Evolutionary conservation across 2,113 vertebrate genomes (phyloP).

Genomic region (Ardeotis arabs): DNA sequence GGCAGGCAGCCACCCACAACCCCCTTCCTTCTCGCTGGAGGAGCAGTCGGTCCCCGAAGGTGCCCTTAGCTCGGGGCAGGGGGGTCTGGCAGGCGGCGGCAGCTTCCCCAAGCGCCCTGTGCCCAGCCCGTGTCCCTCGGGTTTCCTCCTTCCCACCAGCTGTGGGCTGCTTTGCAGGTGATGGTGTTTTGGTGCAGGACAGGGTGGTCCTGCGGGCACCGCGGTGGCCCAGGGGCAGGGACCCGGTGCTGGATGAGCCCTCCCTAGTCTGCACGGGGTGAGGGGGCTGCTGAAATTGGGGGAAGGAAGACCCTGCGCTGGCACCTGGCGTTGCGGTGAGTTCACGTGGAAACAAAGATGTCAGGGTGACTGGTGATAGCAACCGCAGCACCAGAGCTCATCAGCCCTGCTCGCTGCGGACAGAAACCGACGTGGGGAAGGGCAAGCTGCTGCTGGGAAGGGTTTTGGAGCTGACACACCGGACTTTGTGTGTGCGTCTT

Average conservation of each 20-base stretch:
- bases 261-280: background rate
- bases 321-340: background rate
- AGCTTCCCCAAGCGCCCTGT: background rate
- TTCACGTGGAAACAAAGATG: background rate
- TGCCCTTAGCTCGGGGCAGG: fast-evolving
- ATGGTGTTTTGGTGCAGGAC: no score
- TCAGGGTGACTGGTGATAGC: background rate
- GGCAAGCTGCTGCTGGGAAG: background rate
- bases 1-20: background rate
- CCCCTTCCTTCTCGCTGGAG: background rate
- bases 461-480: background rate
- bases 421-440: fast-evolving
- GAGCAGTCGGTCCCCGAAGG: background rate
- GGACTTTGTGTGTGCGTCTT: fast-evolving
- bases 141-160: background rate
- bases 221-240: background rate
- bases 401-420: background rate
- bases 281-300: background rate
- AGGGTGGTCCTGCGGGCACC: background rate
- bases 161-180: background rate
- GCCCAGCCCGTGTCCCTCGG: fast-evolving
- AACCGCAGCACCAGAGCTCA: background rate
- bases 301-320: fast-evolving
- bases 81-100: background rate
- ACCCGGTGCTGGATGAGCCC: background rate